phyloP scores from a whole-genome alignment of 2,797 vertebrate genomes.

The Sciurus vulgaris region DNA sequence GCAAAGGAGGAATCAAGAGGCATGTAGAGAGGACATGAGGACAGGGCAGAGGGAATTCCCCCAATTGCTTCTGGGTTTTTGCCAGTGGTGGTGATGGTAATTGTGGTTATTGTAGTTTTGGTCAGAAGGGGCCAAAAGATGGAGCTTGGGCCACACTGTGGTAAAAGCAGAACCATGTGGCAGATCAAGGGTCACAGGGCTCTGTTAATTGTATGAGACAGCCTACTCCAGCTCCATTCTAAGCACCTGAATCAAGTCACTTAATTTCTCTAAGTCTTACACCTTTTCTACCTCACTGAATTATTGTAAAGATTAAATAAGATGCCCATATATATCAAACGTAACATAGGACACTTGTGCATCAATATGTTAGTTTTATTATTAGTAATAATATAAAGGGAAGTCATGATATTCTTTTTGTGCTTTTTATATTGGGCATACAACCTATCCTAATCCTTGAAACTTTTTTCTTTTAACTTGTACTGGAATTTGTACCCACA shows the following conservation, averaged over 20 bases:
- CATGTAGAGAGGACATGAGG: background rate
- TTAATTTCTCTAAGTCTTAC: background rate
- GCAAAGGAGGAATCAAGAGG: background rate
- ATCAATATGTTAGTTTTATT: background rate
- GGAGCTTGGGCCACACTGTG: rapidly evolving
- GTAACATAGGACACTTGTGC: background rate
- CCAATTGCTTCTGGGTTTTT: background rate
- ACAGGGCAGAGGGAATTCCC: too few species aligned
- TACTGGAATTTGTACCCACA: background rate
- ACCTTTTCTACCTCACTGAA: background rate
- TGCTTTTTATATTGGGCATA: background rate
- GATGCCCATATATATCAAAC: background rate
- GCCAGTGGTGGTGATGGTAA: too few species aligned
- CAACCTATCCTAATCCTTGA: background rate
- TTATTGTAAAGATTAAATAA: background rate
- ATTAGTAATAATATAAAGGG: background rate
- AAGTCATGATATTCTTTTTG: background rate
- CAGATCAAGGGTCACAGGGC: rapidly evolving
- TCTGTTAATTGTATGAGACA: background rate
- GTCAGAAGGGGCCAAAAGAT: background rate
- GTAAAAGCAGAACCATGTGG: background rate
- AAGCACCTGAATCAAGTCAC: background rate
- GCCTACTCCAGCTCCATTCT: background rate
- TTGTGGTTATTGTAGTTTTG: background rate
- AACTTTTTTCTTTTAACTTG: background rate